Conservation (phyloP, 2,888 invertebrate genomes). For the Leucophora obtusa region DNA sequence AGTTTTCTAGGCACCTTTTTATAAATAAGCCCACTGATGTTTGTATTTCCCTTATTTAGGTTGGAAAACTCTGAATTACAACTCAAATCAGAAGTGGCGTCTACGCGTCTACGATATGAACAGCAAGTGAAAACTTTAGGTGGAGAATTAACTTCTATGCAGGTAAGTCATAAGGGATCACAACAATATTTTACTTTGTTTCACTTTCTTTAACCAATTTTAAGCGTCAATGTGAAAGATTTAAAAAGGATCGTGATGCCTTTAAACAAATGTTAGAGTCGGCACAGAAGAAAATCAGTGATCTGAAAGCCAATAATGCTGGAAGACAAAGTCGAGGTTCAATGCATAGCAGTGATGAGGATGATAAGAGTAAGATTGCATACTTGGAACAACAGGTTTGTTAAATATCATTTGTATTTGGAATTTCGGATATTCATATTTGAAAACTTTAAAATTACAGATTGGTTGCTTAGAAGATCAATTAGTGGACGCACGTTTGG, state of each 20-base stretch:
- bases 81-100: conserved; percentile 87
- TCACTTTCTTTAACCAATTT: no score
- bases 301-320: conserved; percentile 82
- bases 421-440: background rate
- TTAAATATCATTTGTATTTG: background rate
- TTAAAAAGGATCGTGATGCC: conserved; percentile 92
- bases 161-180: conserved; percentile 79
- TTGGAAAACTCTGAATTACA: conserved; percentile 85
- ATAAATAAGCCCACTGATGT: background rate
- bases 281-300: conserved; percentile 90
- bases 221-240: conserved; percentile 81
- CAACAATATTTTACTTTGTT: no score
- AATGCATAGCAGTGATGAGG: conserved; percentile 87
- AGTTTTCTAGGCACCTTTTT: no score
- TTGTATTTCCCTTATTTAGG: conserved; percentile 69
- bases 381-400: conserved; percentile 87
- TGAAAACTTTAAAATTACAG: conserved; percentile 62
- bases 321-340: conserved; percentile 82
- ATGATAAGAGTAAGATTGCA: conserved; percentile 85
- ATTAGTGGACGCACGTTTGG: conserved; percentile 89
- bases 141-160: conserved; percentile 90
- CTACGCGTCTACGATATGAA: conserved; percentile 91
- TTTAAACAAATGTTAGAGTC: conserved; percentile 94
- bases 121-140: conserved; percentile 89
- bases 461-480: conserved; percentile 92